Evolutionary conservation across 2,113 vertebrate species (phyloP), one percentile per base, ranked within the genome.

Genomic region (Elephas maximus): DNA sequence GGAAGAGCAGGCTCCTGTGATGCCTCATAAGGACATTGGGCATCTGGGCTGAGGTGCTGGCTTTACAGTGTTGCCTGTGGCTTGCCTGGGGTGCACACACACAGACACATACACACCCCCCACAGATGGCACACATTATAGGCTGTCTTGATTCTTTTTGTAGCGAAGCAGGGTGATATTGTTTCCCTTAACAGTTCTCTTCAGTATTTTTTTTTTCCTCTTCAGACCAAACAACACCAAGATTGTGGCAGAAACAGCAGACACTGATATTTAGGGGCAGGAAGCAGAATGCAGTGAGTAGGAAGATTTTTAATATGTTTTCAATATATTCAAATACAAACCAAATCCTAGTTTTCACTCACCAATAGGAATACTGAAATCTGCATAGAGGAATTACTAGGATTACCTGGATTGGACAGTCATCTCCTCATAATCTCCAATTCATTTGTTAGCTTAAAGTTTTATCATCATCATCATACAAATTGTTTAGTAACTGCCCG

Each of bases 311-410:
- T 33, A 67, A 83, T 90, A 84, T 81, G 33, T 44, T 94, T 92
- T 92, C 28, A 91, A 17, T 74, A 67, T 77, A 96, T 81, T 91
- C 30, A 77, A 96, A 86, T 65, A n/a, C 26, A 24, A 88, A 71
- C 67, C 44, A 94, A 97, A 94, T 95, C 15, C 74, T 76, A 92
- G 18, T 88, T 93, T 41, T 90, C 15, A n/a, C 20, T 80, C 57
- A 93, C n/a, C 20, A 85, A 37, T 79, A 69, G 23, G 28, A 90
- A 95, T 76, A 89, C 57, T 91, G 63, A 93, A 65, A 88, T 86
- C 44, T 95, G 69, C 37, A 77, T 77, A 65, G 45, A 95, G 30
- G 28, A 63, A 87, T 92, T 44, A 41, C 26, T 92, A 86, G 79
- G 37, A 87, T 97, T 86, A 87, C 60, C 10, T 96, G 88, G 9